Conservation (phyloP, 2,888 invertebrate genomes). For the Lasioglossum morio region DNA sequence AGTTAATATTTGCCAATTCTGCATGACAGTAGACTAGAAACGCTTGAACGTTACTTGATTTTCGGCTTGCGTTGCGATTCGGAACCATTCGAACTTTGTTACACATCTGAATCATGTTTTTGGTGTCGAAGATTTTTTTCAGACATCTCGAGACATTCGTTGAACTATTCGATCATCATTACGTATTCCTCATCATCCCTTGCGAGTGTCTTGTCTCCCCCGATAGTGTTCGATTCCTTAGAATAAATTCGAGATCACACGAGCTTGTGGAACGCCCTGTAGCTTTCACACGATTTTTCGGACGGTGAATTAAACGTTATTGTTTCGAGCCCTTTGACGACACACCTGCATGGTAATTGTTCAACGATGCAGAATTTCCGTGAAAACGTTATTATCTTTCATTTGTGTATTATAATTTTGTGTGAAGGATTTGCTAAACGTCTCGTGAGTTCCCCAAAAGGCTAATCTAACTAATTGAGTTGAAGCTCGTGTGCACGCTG, state of each 20-base stretch:
- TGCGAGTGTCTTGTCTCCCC: neutral
- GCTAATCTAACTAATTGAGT: slow-evolving; percentile 71
- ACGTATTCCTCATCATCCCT: neutral
- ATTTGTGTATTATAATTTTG: neutral
- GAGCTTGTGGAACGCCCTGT: neutral
- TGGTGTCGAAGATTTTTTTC: neutral
- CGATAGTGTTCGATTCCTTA: neutral
- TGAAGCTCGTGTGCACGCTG: slow-evolving; percentile 69
- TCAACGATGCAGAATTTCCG: neutral
- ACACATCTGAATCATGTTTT: neutral
- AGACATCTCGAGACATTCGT: neutral
- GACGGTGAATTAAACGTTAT: neutral
- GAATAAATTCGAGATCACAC: neutral
- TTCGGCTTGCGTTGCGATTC: slow-evolving; percentile 47
- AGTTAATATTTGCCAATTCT: neutral
- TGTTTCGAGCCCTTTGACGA: neutral
- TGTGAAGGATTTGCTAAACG: neutral
- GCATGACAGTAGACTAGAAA: slow-evolving; percentile 38
- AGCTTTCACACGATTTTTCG: neutral
- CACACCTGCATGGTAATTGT: slow-evolving; percentile 23
- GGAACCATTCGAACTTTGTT: neutral
- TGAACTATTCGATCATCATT: neutral
- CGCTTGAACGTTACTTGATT: slow-evolving; percentile 61
- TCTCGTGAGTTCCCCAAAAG: slow-evolving; percentile 60
- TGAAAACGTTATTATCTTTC: neutral